A percentile compares a stretch with the other conserved stretches of the same genome.
Evolutionary conservation across 1,140 invertebrate genomes (phyloP).

Genomic region (Rhopalosiphum padi): DNA sequence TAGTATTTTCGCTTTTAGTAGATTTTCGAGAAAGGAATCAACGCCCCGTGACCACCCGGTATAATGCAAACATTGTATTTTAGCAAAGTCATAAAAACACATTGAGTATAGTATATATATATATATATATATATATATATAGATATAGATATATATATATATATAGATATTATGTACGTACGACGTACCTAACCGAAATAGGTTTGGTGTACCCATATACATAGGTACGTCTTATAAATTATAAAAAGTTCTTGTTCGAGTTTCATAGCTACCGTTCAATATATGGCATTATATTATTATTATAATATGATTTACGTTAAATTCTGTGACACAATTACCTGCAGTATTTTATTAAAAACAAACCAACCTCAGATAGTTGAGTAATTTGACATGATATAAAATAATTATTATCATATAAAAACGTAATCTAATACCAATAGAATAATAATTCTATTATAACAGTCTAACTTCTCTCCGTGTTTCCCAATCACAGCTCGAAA

Average conservation of each 20-base stretch:
- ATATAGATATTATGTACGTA: not conserved
- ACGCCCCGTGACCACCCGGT: conserved; percentile 50
- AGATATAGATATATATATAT: too few species aligned
- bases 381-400: too few species aligned
- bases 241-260: not conserved
- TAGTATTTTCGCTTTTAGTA: conserved; percentile 49
- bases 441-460: not conserved
- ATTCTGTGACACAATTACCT: too few species aligned
- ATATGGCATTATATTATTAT: too few species aligned
- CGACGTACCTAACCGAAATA: not conserved
- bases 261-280: too few species aligned
- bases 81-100: conserved; percentile 51
- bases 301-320: too few species aligned
- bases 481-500: not conserved
- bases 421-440: not conserved
- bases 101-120: not conserved
- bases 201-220: not conserved
- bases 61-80: conserved; percentile 55
- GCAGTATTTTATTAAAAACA: too few species aligned
- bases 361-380: too few species aligned
- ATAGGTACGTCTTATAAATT: not conserved
- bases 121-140: too few species aligned
- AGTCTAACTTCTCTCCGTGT: not conserved
- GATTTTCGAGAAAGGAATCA: conserved; percentile 52
- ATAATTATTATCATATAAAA: too few species aligned